Evolutionary conservation across 2,888 invertebrate species (phyloP), one percentile per base, ranked within the genome.

Genomic region (Ommatoiulus sabulosus): DNA sequence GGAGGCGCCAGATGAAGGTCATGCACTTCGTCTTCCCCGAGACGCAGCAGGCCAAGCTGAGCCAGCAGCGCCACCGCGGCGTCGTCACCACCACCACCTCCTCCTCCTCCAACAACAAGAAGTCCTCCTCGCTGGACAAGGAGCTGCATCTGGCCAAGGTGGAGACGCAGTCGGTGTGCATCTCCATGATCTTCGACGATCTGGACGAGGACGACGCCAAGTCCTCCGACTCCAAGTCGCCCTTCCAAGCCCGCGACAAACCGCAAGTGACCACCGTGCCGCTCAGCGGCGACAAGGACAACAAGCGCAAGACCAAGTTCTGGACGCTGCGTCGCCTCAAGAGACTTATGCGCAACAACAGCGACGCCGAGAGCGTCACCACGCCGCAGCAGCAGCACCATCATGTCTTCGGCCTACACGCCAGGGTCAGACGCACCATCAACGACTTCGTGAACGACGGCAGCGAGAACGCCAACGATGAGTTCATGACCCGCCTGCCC

Each of bases 1-100:
- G 93, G 93, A 91, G 92, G 87, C 91, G 92, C 63, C 93, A 93
- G 90, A 92, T 93, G 89, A 91, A 91, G 90, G 91, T 91, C 15
- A 90, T 90, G 44, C 90, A 91, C 84, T 90, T 90, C 84, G 90
- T 91, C 0, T 89, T 88, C 85, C 89, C 89, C 43, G 87, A 87
- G 80, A 89, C 57, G 12, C n/a, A 15, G 48, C 48, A 43, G 44
- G 44, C 44, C 35, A 44, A 46, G 44, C 48, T 20, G 44, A n/a
- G 43, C 86, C 86, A 86, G 44, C 84, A 63, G 43, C 85, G 43
- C 85, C 89, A 35, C 15, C 52, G 44, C 8, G 44, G 15, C n/a
- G 43, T 15, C 35, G 44, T 12, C 24, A n/a, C 7, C 15, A 24
- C 20, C 24, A n/a, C 7, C 15, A 24, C 86, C 43, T 46, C 44